These are phyloP conservation scores for Plusia festucae DNA, from an alignment of 2,888 invertebrate genomes.

Conservation along the genomic window DNA sequence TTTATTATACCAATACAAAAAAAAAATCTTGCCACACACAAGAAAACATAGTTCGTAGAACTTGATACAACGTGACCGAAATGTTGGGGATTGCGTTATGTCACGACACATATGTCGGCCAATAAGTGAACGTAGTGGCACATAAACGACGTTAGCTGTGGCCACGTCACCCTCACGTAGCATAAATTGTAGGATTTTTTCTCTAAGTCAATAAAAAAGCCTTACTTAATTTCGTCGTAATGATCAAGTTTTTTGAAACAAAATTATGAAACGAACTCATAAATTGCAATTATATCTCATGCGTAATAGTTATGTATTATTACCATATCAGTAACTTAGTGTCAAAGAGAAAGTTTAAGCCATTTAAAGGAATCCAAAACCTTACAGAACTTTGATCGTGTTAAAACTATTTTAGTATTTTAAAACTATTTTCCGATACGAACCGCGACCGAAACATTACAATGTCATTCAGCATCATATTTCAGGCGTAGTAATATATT, in stretches of 20 bases:
- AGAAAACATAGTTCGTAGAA: slow-evolving; percentile 21
- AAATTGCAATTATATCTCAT: too few species aligned
- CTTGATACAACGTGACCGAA: slow-evolving; percentile 31
- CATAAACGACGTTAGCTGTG: slow-evolving; percentile 36
- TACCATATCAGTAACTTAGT: too few species aligned
- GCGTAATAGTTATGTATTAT: too few species aligned
- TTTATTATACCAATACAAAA: background rate
- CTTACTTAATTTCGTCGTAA: background rate
- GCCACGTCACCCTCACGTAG: slow-evolving; percentile 16
- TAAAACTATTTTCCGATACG: too few species aligned
- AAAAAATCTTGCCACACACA: background rate
- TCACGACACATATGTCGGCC: slow-evolving; percentile 24
- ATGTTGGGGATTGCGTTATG: slow-evolving; percentile 23
- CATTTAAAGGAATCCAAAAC: too few species aligned
- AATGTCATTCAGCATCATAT: background rate
- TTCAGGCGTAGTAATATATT: background rate
- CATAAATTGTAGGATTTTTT: slow-evolving; percentile 10
- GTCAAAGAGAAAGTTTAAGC: too few species aligned
- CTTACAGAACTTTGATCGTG: too few species aligned
- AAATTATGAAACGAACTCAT: too few species aligned
- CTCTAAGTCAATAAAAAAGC: background rate
- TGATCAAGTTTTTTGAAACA: too few species aligned
- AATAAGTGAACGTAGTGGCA: slow-evolving; percentile 28
- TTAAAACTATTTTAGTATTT: too few species aligned
- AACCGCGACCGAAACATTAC: background rate